phyloP scores from a whole-genome alignment of 2,797 vertebrate species.

The Coregonus ussuriensis region DNA sequence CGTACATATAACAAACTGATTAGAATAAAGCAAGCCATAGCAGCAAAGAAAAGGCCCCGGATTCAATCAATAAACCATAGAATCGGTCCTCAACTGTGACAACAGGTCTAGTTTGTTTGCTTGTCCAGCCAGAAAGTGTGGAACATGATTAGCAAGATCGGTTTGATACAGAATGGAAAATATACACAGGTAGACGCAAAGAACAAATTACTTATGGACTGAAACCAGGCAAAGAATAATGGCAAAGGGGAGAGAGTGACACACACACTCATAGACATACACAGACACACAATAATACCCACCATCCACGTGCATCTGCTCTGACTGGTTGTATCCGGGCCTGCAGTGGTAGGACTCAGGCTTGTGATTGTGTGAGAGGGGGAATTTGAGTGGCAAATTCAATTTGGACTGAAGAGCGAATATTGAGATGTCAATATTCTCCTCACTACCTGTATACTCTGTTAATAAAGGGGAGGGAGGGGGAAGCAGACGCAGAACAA shows the following conservation, averaged over 20 bases:
- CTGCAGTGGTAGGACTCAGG: constrained; percentile 77
- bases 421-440: constrained; percentile 83
- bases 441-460: constrained; percentile 87
- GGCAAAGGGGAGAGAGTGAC: constrained; percentile 42
- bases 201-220: constrained; percentile 48
- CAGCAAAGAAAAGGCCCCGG: constrained; percentile 52
- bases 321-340: constrained; percentile 80
- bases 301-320: constrained; percentile 85
- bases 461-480: constrained; percentile 67
- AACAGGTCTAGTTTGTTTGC: background rate
- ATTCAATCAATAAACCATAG: constrained; percentile 56
- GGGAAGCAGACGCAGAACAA: constrained; percentile 72
- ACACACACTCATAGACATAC: constrained; percentile 34
- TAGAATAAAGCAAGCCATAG: constrained; percentile 55
- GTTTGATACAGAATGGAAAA: constrained; percentile 8
- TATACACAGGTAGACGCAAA: constrained; percentile 8
- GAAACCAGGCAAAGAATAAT: constrained; percentile 52
- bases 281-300: constrained; percentile 66
- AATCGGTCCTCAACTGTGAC: background rate
- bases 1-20: background rate
- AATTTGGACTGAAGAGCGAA: constrained; percentile 83
- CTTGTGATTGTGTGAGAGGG: constrained; percentile 79
- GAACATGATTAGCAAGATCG: background rate
- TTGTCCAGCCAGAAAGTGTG: constrained; percentile 2
- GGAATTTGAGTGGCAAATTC: constrained; percentile 78